Base-by-base conservation (phyloP, 2,113 vertebrate genomes). In the Actinemys pallida region DNA sequence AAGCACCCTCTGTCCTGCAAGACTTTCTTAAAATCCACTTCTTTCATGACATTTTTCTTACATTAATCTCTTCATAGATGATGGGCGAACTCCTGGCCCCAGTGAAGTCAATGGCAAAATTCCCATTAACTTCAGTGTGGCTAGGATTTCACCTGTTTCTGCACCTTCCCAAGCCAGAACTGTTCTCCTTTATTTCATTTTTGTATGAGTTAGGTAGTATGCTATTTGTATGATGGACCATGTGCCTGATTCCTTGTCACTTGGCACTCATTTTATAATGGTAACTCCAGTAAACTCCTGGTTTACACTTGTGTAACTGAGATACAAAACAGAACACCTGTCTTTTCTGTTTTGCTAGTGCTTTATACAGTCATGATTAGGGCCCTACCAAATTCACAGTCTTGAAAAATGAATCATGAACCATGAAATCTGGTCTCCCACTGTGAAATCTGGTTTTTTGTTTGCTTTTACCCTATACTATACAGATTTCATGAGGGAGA, bases 261-360 rank as follows among this genome's bases (percentile, higher is more conserved):
- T 14, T 79, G 83, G 82, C 86, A 86, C 80, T 93, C 93, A 90
- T 27, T 87, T 94, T 93, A 84, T 84, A 84, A 80, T 59, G 47
- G 20, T 82, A 94, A 93, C 85, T 91, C 81, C 93, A 95, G 92
- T 91, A 75, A 91, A 81, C 69, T 93, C 88, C 79, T 91, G 82
- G 1, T 95, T 96, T 89, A 91, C 39, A 65, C 57, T 93, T n/a
- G 47, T 56, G 22, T 13, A 52, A 45, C 79, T 90, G 31, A 65
- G 16, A 35, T 8, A 65, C 31, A 9, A 19, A 65, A 65, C 62
- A 65, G 62, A 65, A n/a, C 14, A 8, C 62, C 31, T 86, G 25
- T 47, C 83, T 20, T 69, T 69, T 80, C 27, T 1, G 42, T 65
- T 93, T 93, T 90, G 5, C 39, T n/a, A 35, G 72, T 88, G 59